Evolutionary conservation across 2,888 invertebrate species (phyloP), one percentile per base, ranked within the genome.

Genomic region (Suillia variegata): DNA sequence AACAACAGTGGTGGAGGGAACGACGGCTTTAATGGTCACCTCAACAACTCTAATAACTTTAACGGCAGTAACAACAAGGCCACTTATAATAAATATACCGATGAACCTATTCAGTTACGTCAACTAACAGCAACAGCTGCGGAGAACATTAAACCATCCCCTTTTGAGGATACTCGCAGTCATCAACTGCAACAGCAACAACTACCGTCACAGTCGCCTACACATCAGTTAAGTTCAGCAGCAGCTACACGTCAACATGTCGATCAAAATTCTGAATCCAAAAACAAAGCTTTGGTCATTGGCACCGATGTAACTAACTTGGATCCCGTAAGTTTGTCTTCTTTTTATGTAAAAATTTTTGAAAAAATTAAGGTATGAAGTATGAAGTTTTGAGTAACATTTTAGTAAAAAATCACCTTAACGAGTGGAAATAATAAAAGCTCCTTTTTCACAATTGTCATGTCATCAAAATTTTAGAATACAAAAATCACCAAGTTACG

Each of bases 281-380:
- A 85, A 74, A 80, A 76, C 57, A 82, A 83, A 62, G 86, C 88
- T 58, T 82, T 89, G 63, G 85, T 92, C 59, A 88, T 91, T 70
- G 91, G 88, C 64, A 86, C 85, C 58, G 89, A 90, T 72, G 79
- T 87, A 49, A 81, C 85, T 52, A 87, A 87, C 80, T 85, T 87
- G 42, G 89, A 90, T 84, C 88, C 89, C 48, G 89, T 89, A 82
- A 84, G 85, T 81, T 59, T 17, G n/a, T 18, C 18, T n/a, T n/a
- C n/a, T n/a, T n/a, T n/a, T n/a, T n/a, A n/a, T n/a, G n/a, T n/a
- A n/a, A n/a, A n/a, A n/a, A n/a, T n/a, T n/a, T n/a, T n/a, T n/a
- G n/a, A n/a, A n/a, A n/a, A n/a, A n/a, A n/a, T n/a, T n/a, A n/a
- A n/a, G n/a, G n/a, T n/a, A n/a, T n/a, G n/a, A n/a, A n/a, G n/a